Evolutionary conservation across 2,113 vertebrate genomes (phyloP).

Genomic region (Pollachius pollachius): DNA sequence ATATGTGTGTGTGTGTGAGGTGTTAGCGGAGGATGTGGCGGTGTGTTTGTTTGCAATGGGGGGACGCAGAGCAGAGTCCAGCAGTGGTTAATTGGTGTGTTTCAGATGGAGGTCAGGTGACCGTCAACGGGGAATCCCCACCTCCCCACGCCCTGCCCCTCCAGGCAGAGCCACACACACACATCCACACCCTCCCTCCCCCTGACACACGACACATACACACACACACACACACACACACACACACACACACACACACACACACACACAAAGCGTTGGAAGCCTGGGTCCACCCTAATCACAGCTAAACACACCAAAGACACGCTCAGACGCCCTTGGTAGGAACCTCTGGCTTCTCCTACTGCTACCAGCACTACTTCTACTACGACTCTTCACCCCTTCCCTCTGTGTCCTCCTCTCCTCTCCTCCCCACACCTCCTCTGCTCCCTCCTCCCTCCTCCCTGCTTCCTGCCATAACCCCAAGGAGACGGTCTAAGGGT

Average conservation of each 20-base stretch:
- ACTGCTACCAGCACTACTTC: conserved; percentile 14
- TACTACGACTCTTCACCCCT: no score
- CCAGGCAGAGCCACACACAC: conserved; percentile 33
- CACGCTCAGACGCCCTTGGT: conserved; percentile 51
- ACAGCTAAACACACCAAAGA: conserved; percentile 65
- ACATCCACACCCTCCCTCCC: background rate
- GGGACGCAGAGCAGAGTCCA: conserved; percentile 56
- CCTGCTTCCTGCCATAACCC: no score
- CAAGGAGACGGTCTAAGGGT: no score
- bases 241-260: conserved; percentile 40
- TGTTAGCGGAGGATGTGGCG: no score
- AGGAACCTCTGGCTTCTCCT: conserved; percentile 21
- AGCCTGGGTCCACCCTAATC: conserved; percentile 59
- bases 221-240: conserved; percentile 49
- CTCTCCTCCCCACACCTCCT: conserved; percentile 14
- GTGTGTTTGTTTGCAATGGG: no score
- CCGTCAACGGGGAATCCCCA: background rate
- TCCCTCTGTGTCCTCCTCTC: conserved; percentile 24
- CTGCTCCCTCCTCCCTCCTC: conserved; percentile 23
- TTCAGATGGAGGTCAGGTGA: conserved; percentile 55
- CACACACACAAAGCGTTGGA: conserved; percentile 49
- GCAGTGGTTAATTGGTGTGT: conserved; percentile 66
- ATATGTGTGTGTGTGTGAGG: background rate
- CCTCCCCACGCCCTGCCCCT: background rate
- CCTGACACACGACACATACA: background rate